phyloP scores from a whole-genome alignment of 2,113 vertebrate genomes.

The Prietella phreatophila region DNA sequence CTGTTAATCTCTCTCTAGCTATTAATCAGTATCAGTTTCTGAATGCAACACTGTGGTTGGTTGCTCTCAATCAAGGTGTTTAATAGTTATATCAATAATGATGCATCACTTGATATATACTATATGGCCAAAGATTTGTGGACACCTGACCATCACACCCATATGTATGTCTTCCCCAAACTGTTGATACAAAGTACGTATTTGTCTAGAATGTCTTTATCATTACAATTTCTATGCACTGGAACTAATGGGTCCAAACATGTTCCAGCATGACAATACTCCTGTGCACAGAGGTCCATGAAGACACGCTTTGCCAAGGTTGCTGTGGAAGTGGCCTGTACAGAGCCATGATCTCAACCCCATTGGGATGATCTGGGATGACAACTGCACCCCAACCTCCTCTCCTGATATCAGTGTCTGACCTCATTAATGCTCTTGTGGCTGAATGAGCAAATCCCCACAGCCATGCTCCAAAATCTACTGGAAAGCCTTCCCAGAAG shows the following conservation, averaged over 20 bases:
- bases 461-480: neutral
- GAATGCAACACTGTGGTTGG: neutral
- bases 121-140: neutral
- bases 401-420: neutral
- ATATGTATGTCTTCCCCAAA: neutral
- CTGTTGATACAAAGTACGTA: neutral
- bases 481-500: neutral
- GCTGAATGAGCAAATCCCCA: neutral
- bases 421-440: neutral
- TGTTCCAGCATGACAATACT: neutral
- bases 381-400: neutral
- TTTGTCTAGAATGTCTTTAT: neutral
- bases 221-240: neutral
- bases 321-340: neutral
- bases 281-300: neutral
- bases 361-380: neutral
- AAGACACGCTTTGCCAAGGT: neutral
- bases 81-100: neutral
- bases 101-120: neutral
- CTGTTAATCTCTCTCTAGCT: neutral
- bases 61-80: neutral
- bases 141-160: neutral
- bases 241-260: neutral
- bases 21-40: neutral
- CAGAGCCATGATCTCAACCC: neutral